These are phyloP conservation scores for Calcarius lapponicus DNA, from an alignment of 2,797 vertebrate genomes.

Conservation along the genomic window DNA sequence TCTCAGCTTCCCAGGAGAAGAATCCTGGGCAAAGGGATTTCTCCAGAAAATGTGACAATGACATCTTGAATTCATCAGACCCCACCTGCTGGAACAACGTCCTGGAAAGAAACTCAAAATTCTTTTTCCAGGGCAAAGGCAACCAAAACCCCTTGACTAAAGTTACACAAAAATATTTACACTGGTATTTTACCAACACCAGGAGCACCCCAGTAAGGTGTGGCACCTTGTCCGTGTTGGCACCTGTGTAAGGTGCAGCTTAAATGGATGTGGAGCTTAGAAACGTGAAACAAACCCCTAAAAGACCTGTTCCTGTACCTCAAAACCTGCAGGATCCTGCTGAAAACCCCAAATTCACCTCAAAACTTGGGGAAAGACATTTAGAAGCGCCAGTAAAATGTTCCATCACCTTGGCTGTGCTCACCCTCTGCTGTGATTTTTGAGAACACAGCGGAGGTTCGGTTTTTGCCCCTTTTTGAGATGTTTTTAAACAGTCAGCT, in stretches of 20 bases:
- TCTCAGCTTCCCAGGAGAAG: too few species aligned
- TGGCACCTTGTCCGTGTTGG: background rate
- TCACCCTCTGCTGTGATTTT: background rate
- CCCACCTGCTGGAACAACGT: too few species aligned
- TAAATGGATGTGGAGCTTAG: background rate
- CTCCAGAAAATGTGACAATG: too few species aligned
- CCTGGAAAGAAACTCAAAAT: too few species aligned
- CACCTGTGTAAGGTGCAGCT: background rate
- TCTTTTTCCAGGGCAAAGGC: too few species aligned
- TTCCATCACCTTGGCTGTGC: background rate
- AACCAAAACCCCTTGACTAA: too few species aligned
- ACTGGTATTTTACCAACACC: too few species aligned
- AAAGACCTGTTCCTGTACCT: background rate
- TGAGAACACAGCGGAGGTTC: background rate
- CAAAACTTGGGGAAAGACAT: background rate
- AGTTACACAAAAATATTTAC: too few species aligned
- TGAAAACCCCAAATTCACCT: background rate
- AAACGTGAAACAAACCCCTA: background rate
- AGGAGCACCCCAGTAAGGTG: background rate
- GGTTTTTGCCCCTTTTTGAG: background rate
- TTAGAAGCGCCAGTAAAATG: background rate
- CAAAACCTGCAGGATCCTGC: background rate
- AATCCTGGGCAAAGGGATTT: too few species aligned
- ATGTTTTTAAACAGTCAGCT: background rate
- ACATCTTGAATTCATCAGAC: too few species aligned